phyloP scores from a whole-genome alignment of 2,888 invertebrate species.

The Sabellastarte sp. region DNA sequence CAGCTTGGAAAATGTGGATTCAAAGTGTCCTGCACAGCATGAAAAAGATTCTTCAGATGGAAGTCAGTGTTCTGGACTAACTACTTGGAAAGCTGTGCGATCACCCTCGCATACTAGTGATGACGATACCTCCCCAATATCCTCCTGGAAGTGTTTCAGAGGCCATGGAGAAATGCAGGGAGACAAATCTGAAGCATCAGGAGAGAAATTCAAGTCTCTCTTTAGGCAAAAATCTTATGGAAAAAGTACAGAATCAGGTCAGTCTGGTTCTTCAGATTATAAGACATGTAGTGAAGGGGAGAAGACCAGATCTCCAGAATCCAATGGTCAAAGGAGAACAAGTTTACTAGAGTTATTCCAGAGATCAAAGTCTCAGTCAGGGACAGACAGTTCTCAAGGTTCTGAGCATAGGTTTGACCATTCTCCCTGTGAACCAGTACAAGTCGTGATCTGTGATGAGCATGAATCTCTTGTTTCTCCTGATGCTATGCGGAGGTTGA shows the following conservation, averaged over 20 bases:
- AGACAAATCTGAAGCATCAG: no score
- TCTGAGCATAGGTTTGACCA: not conserved
- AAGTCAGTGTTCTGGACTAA: not conserved
- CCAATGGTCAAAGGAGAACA: slow-evolving; percentile 7
- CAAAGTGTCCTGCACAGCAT: no score
- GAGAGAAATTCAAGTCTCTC: not conserved
- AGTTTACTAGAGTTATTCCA: slow-evolving; percentile 21
- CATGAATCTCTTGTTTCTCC: slow-evolving; percentile 22
- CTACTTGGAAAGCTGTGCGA: not conserved
- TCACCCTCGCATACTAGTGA: not conserved
- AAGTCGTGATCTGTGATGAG: not conserved
- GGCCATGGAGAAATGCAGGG: not conserved
- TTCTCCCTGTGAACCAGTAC: not conserved
- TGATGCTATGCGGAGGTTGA: slow-evolving; percentile 6
- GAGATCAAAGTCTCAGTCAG: slow-evolving; percentile 12
- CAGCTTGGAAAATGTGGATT: no score
- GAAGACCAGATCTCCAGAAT: not conserved
- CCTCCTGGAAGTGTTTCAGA: not conserved
- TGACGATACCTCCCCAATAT: not conserved
- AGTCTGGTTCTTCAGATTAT: not conserved
- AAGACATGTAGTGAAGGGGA: not conserved
- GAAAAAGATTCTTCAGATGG: not conserved
- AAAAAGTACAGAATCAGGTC: no score
- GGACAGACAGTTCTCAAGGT: not conserved
- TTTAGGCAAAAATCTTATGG: no score